Evolutionary conservation across 2,888 invertebrate species (phyloP), one percentile per base, ranked within the genome.

Genomic region (Ctena decussata): DNA sequence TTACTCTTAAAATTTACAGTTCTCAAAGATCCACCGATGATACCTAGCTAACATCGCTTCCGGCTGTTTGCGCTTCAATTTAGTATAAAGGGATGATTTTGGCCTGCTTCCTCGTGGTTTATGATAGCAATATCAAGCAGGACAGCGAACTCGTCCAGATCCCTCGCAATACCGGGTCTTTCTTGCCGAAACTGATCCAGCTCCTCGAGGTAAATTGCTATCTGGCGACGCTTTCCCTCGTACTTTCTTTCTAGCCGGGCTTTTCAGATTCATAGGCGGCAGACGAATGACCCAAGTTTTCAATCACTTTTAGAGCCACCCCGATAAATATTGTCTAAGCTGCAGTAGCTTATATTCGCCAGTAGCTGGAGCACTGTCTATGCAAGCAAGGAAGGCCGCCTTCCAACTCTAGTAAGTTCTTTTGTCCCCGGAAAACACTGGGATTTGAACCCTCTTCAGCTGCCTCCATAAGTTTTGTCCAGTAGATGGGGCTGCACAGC

Each of bases 281-380:
- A 18, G 71, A 69, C 18, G 76, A 81, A 41, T 81, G 71, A n/a
- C 76, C 76, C 1, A 76, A 30, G 27, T 81, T 76, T 41, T 81
- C 81, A 12, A 79, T 57, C 41, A n/a, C n/a, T n/a, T n/a, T n/a
- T n/a, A n/a, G n/a, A n/a, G n/a, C n/a, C n/a, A n/a, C n/a, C n/a
- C n/a, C n/a, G n/a, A n/a, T n/a, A n/a, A n/a, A n/a, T n/a, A n/a
- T n/a, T n/a, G n/a, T n/a, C n/a, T n/a, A n/a, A n/a, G n/a, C n/a
- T n/a, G n/a, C n/a, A n/a, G n/a, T n/a, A n/a, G n/a, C n/a, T n/a
- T n/a, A n/a, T n/a, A n/a, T n/a, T n/a, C n/a, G n/a, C n/a, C n/a
- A n/a, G n/a, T n/a, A n/a, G n/a, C n/a, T n/a, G n/a, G n/a, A n/a
- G n/a, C n/a, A n/a, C n/a, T n/a, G n/a, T n/a, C n/a, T n/a, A n/a